Evolutionary conservation across 2,888 invertebrate species (phyloP), one percentile per base, ranked within the genome.

Genomic region (Hymenopus coronatus): DNA sequence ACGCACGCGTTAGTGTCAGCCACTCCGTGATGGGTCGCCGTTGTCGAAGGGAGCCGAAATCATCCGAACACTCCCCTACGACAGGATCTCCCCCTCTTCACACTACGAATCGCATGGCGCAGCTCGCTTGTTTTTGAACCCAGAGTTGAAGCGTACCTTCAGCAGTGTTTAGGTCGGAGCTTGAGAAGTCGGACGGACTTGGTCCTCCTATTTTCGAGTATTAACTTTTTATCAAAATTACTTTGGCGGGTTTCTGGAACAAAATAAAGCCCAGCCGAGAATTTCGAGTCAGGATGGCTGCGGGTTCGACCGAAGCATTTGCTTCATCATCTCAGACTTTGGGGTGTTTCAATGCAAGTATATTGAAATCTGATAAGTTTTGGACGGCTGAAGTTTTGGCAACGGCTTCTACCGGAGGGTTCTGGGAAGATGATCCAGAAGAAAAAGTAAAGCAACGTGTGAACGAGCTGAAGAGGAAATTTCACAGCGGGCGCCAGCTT

Each of bases 401-500:
- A 33, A 92, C 92, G n/a, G 92, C 92, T 27, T 92, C 92, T 33
- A 92, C 93, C 27, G 92, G 92, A 87, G 91, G 92, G 46, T 92
- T 92, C 90, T 93, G 92, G 92, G 92, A 92, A 40, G 92, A 92
- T 89, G 92, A 92, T 88, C 91, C 92, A 20, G 92, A 92, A 90
- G 92, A 92, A 90, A 92, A 92, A n/a, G 90, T 92, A 8, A 92
- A 93, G 91, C 92, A 92, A 90, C 92, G 92, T 87, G 92, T 93
- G 30, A 92, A 92, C 88, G 92, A 92, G 87, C 91, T 93, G 83
- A 92, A 92, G 90, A 91, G 92, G 82, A 92, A 92, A 90, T 93
- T 93, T 90, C 93, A 93, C 91, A 92, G 91, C 89, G 93, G 93
- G 85, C 91, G 93, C 28, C 92, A 93, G 89, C 91, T 93, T 30